Evolutionary conservation across 2,113 vertebrate species (phyloP), one percentile per base, ranked within the genome.

Genomic region (Ornithorhynchus anatinus): DNA sequence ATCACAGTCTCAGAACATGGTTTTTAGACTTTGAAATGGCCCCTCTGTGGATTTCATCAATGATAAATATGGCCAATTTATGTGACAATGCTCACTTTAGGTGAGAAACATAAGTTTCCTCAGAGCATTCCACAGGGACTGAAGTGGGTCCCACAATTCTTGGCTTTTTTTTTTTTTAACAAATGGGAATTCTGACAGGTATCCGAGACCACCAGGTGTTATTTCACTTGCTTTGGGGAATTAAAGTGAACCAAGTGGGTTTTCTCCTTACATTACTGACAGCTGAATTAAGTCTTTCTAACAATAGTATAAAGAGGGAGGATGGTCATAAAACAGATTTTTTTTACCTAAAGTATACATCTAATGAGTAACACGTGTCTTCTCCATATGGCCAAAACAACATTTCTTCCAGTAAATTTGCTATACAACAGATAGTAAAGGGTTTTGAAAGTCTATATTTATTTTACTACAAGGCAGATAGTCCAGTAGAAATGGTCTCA

Each of bases 201-300:
- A 22, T 2, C 39, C 42, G 60, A 25, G 64, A 4, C 20, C 25
- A 59, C 36, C 60, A 58, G 59, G 44, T 67, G 42, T 38, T 61
- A 15, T 48, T 78, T 58, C 62, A 77, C 43, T 54, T 80, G 75
- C 51, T 32, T 20, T 16, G 33, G 53, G 45, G 36, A 39, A 67
- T 36, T 25, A 53, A 52, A 58, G 37, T 25, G 33, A 54, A 58
- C 14, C 22, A 35, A 36, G 38, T 6, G 17, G 6, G 35, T 27
- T 20, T 45, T 29, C n/a, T 40, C 27, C 16, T 40, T 13, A 22
- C 27, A 17, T 17, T 48, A 7, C 0, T 0, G 16, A 43, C 45
- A 22, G 10, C 0, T 4, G 10, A 9, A 2, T 7, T 6, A 6
- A 10, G 42, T 35, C 25, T 6, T 7, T 7, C 25, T 15, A 50